These are phyloP conservation scores for Saccostrea cuccullata DNA, from an alignment of 1,140 invertebrate genomes.

Conservation along the genomic window DNA sequence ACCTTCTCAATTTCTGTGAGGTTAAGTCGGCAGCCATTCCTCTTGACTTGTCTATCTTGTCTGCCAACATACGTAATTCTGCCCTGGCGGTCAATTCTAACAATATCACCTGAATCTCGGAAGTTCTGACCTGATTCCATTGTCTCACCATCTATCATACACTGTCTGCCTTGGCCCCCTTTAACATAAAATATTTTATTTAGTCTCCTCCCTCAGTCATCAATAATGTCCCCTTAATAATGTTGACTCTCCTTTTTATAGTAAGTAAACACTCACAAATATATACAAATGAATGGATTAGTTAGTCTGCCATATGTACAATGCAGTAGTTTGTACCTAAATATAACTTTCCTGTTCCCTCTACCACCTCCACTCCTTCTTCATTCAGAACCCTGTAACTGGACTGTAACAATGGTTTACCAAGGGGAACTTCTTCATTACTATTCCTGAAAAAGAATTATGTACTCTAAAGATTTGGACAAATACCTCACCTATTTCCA, in stretches of 20 bases:
- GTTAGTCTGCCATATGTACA: background rate
- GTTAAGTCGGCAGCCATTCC: slow-evolving; percentile 85
- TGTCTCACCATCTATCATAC: slow-evolving; percentile 67
- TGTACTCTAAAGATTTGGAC: background rate
- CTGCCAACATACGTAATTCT: slow-evolving; percentile 84
- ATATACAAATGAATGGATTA: no score
- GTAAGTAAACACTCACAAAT: background rate
- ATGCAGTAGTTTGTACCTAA: slow-evolving; percentile 51
- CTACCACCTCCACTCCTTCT: slow-evolving; percentile 48
- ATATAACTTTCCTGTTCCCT: slow-evolving; percentile 77
- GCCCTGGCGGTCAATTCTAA: slow-evolving; percentile 73
- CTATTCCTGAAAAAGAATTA: slow-evolving; percentile 49
- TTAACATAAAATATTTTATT: background rate
- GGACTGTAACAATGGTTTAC: slow-evolving; percentile 83
- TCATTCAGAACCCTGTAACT: slow-evolving; percentile 80
- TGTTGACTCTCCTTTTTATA: background rate
- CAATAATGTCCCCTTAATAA: background rate
- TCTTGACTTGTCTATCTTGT: slow-evolving; percentile 85
- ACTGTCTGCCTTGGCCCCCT: slow-evolving; percentile 70
- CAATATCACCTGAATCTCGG: slow-evolving; percentile 85
- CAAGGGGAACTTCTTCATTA: slow-evolving; percentile 78
- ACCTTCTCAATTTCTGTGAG: slow-evolving; percentile 82
- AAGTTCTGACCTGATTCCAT: slow-evolving; percentile 64
- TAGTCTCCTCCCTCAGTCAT: background rate
- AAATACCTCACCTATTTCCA: background rate